phyloP scores from a whole-genome alignment of 2,113 vertebrate species.

The Eretmochelys imbricata region DNA sequence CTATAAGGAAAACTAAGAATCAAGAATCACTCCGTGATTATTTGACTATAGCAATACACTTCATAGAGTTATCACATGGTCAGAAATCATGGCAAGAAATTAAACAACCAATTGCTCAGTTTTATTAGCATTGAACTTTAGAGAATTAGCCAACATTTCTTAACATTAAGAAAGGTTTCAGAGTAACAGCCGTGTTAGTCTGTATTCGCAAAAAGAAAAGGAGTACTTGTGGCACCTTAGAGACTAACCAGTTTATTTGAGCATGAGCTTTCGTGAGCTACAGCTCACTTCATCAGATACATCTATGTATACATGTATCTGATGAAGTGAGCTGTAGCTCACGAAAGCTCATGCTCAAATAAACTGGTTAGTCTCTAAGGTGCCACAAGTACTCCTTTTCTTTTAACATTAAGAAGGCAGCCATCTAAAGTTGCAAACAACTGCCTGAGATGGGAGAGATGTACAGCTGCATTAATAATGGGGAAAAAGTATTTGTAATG shows the following conservation, averaged over 20 bases:
- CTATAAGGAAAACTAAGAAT: slow-evolving; percentile 31
- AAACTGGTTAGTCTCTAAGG: no score
- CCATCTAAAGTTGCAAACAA: not conserved
- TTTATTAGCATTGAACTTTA: slow-evolving; percentile 14
- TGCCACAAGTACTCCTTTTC: no score
- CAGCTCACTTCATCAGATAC: no score
- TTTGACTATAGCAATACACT: not conserved
- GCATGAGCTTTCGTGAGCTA: no score
- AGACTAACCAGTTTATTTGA: no score
- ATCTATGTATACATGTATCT: no score
- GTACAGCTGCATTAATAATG: not conserved
- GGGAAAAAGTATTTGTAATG: fast-evolving
- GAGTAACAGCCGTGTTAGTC: no score
- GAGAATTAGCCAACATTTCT: slow-evolving; percentile 29
- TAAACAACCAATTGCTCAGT: not conserved
- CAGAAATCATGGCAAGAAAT: slow-evolving; percentile 30
- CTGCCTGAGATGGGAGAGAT: not conserved
- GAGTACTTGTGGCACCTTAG: no score
- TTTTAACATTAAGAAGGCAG: not conserved
- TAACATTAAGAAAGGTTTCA: not conserved
- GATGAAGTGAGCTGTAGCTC: no score
- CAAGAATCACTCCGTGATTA: slow-evolving; percentile 29
- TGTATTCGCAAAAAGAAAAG: no score
- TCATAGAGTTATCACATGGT: not conserved
- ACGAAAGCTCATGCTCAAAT: no score